phyloP scores from a whole-genome alignment of 2,888 invertebrate species.

The Mythimna lalbum region DNA sequence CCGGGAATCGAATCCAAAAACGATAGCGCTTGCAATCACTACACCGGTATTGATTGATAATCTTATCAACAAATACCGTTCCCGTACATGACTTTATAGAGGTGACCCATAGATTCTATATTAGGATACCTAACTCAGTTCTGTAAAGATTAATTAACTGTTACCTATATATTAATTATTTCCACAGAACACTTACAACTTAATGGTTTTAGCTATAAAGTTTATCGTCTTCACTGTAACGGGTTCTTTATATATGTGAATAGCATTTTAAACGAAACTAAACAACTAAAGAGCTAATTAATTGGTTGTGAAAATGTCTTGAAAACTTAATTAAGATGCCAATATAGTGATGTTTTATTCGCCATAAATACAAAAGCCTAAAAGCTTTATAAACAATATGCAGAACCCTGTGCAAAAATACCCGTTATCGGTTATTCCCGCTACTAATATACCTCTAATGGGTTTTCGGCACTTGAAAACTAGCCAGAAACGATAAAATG shows the following conservation, averaged over 20 bases:
- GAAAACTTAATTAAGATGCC: background rate
- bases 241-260: background rate
- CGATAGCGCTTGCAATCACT: too few species aligned
- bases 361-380: constrained; percentile 7
- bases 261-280: background rate
- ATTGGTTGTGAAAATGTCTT: background rate
- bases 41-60: too few species aligned
- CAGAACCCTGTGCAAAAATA: constrained; percentile 74
- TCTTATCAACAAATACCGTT: background rate
- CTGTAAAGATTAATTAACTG: background rate
- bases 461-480: constrained; percentile 88
- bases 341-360: background rate
- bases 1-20: background rate
- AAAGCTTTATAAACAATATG: constrained; percentile 39
- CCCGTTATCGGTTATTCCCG: constrained; percentile 80
- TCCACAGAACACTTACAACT: constrained; percentile 5
- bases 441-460: constrained; percentile 86
- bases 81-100: background rate
- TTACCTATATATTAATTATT: background rate
- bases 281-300: background rate
- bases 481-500: constrained; percentile 88
- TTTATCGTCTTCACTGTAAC: constrained; percentile 15
- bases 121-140: background rate
- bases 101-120: background rate
- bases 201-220: constrained; percentile 5